Evolutionary conservation across 2,113 vertebrate species (phyloP).

Genomic region (Hemicordylus capensis): DNA sequence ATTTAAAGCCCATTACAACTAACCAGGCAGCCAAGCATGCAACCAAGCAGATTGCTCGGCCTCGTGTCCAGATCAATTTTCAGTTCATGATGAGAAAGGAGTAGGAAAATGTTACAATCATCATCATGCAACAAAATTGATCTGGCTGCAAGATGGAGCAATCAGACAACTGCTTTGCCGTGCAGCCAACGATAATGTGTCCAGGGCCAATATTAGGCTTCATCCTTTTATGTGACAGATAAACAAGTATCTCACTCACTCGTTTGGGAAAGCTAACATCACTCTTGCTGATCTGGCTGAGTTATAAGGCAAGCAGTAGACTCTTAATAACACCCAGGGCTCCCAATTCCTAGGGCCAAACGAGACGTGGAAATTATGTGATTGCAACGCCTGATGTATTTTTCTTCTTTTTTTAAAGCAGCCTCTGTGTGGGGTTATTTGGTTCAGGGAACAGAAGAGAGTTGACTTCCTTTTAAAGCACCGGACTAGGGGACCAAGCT

Average conservation of each 20-base stretch:
- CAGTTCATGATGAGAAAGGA: background rate
- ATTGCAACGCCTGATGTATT: too few relatives aligned
- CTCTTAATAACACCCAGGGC: background rate
- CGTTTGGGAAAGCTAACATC: background rate
- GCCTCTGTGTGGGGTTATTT: too few relatives aligned
- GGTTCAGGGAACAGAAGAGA: too few relatives aligned
- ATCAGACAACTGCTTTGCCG: background rate
- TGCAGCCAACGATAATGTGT: background rate
- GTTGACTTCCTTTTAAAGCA: too few relatives aligned
- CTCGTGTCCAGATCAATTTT: background rate
- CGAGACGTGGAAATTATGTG: too few relatives aligned
- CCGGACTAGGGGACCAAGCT: too few relatives aligned
- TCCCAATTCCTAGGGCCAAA: background rate
- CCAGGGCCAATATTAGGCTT: background rate
- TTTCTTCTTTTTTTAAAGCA: too few relatives aligned
- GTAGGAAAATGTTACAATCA: background rate
- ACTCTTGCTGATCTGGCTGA: background rate
- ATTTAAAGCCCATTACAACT: slow-evolving; percentile 1
- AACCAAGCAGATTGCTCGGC: background rate
- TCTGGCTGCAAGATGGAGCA: background rate
- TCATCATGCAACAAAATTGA: background rate
- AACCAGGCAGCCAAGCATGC: background rate
- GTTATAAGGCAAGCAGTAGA: background rate
- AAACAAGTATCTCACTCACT: background rate
- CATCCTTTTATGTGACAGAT: background rate